phyloP scores from a whole-genome alignment of 2,797 vertebrate genomes.

The Sebastes kiyomatsui region DNA sequence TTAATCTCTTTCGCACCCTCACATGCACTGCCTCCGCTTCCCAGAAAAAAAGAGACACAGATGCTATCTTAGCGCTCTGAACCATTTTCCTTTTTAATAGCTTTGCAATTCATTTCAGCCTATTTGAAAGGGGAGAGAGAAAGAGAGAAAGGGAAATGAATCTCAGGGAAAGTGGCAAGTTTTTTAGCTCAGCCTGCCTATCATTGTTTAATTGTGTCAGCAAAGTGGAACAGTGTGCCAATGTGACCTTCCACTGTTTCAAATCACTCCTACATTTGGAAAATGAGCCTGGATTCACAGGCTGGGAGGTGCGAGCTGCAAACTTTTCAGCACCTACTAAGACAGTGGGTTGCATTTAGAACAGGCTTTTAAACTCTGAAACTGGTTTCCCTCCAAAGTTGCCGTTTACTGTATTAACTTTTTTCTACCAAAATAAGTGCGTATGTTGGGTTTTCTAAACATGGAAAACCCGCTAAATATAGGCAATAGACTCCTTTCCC shows the following conservation, averaged over 20 bases:
- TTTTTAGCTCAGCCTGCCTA: slow-evolving; percentile 65
- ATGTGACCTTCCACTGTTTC: slow-evolving; percentile 76
- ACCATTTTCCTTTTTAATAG: slow-evolving; percentile 70
- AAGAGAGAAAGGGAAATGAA: slow-evolving; percentile 44
- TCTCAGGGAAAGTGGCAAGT: slow-evolving; percentile 32
- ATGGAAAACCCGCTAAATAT: not conserved
- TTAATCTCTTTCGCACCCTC: slow-evolving; percentile 21
- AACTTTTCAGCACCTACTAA: slow-evolving; percentile 22
- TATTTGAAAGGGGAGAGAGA: slow-evolving; percentile 52
- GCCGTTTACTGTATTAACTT: not conserved
- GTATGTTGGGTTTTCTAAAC: not conserved
- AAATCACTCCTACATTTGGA: slow-evolving; percentile 63
- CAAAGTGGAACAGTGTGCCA: slow-evolving; percentile 78
- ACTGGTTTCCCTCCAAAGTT: not conserved
- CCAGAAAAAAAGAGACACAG: slow-evolving; percentile 19
- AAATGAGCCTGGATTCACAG: slow-evolving; percentile 42
- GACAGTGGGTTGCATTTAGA: not conserved
- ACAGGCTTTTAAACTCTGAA: not conserved
- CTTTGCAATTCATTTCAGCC: slow-evolving; percentile 67
- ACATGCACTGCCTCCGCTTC: not conserved
- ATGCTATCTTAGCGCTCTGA: slow-evolving; percentile 62
- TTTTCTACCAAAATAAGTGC: not conserved
- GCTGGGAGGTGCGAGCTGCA: not conserved
- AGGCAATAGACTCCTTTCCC: not conserved
- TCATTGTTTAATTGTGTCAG: slow-evolving; percentile 82